A percentile compares a stretch with the other conserved stretches of the same genome.
phyloP scores from a whole-genome alignment of 2,797 vertebrate genomes.

The Fistularia commersonii region DNA sequence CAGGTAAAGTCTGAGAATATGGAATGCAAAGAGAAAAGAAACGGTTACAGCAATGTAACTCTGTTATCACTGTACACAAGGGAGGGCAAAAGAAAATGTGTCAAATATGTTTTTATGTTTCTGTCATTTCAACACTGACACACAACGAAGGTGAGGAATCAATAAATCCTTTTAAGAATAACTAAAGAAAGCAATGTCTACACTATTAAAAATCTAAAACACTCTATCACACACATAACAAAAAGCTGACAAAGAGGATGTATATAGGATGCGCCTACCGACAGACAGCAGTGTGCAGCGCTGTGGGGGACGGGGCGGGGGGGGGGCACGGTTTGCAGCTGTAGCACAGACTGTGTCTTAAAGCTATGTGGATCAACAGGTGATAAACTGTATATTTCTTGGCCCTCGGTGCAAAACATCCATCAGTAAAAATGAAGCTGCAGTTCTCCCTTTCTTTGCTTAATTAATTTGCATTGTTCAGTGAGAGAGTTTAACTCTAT shows the following conservation, averaged over 20 bases:
- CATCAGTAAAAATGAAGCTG: slow-evolving; percentile 14
- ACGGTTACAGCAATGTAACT: too few species aligned
- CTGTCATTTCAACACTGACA: slow-evolving; percentile 2
- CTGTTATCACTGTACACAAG: too few species aligned
- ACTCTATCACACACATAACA: too few species aligned
- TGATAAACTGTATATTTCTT: slow-evolving; percentile 37
- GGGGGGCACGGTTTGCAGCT: slow-evolving; percentile 56
- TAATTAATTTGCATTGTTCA: slow-evolving; percentile 15
- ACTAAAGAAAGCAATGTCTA: too few species aligned
- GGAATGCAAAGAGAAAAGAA: neutral
- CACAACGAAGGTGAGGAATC: slow-evolving; percentile 28
- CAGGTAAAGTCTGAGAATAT: slow-evolving; percentile 1
- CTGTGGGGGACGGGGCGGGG: slow-evolving; percentile 7
- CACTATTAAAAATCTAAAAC: too few species aligned
- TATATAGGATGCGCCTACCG: too few species aligned
- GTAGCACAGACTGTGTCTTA: slow-evolving; percentile 46
- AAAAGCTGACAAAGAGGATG: too few species aligned
- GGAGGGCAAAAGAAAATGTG: too few species aligned
- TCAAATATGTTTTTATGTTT: too few species aligned
- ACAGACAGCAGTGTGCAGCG: slow-evolving; percentile 35
- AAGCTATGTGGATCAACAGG: slow-evolving; percentile 29
- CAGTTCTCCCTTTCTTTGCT: slow-evolving; percentile 12
- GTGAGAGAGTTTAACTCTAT: slow-evolving; percentile 7
- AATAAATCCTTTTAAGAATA: slow-evolving; percentile 1
- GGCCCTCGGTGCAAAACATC: slow-evolving; percentile 15